Conservation (phyloP, 1,140 invertebrate genomes). For the Diachasma alloeum region DNA sequence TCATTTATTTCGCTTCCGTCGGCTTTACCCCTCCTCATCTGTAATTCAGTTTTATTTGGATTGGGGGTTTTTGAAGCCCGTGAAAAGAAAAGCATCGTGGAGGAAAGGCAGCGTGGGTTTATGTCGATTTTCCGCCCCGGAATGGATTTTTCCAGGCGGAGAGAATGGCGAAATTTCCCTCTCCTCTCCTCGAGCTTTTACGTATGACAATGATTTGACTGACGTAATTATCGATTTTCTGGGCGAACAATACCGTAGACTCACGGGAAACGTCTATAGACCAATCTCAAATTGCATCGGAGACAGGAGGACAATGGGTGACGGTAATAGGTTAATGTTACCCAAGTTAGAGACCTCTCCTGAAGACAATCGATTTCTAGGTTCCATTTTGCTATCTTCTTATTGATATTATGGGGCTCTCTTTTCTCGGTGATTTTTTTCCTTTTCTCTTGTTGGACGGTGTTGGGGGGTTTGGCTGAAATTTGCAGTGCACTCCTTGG, state of each 20-base stretch:
- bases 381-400: background rate
- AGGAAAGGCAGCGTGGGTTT: too few relatives aligned
- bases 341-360: constrained; percentile 16
- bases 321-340: constrained; percentile 29
- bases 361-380: background rate
- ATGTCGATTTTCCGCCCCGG: too few relatives aligned
- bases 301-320: constrained; percentile 17
- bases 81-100: too few relatives aligned
- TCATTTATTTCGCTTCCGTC: too few relatives aligned
- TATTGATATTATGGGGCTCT: background rate
- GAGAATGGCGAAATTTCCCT: background rate
- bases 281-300: constrained; percentile 23
- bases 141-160: background rate
- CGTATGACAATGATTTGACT: constrained; percentile 8
- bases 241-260: constrained; percentile 15
- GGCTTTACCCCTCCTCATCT: too few relatives aligned
- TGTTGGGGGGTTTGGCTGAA: background rate
- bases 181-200: background rate
- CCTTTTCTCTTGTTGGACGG: too few relatives aligned
- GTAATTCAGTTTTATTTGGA: too few relatives aligned
- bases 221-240: constrained; percentile 17
- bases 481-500: too few relatives aligned
- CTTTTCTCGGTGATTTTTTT: background rate
- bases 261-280: background rate
- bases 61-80: too few relatives aligned